A percentile compares a stretch with the other conserved stretches of the same genome.
Evolutionary conservation across 2,113 vertebrate species (phyloP).

Genomic region (Bos indicus): DNA sequence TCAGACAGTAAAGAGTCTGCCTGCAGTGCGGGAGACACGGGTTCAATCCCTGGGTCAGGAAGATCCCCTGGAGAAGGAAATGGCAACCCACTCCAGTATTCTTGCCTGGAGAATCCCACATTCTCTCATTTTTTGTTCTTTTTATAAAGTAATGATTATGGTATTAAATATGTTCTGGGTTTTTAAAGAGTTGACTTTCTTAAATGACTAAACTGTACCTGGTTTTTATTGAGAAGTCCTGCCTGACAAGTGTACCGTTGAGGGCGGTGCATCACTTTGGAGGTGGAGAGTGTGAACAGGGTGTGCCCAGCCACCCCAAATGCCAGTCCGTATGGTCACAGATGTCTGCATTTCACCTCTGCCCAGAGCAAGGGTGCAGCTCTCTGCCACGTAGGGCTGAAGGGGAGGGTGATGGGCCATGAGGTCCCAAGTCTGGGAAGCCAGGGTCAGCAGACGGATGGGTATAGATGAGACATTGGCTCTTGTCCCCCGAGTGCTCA

Average conservation of each 20-base stretch:
- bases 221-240: not conserved
- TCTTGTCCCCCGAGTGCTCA: not conserved
- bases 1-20: not conserved
- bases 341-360: not conserved
- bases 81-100: not conserved
- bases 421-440: not conserved
- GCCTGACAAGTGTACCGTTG: accelerated
- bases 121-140: accelerated
- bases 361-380: not conserved
- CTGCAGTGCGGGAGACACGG: not conserved
- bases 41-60: not conserved
- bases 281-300: not conserved
- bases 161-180: too few relatives aligned
- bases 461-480: not conserved
- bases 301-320: not conserved
- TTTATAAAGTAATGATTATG: not conserved
- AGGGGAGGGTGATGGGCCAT: not conserved
- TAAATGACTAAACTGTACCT: not conserved
- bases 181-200: not conserved
- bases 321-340: not conserved
- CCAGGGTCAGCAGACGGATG: not conserved
- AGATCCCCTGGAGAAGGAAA: not conserved
- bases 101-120: not conserved
- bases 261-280: not conserved
- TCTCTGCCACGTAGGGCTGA: too few relatives aligned